A percentile compares a stretch with the other conserved stretches of the same genome.
phyloP scores from a whole-genome alignment of 2,797 vertebrate genomes.

The Xiphophorus birchmanni region DNA sequence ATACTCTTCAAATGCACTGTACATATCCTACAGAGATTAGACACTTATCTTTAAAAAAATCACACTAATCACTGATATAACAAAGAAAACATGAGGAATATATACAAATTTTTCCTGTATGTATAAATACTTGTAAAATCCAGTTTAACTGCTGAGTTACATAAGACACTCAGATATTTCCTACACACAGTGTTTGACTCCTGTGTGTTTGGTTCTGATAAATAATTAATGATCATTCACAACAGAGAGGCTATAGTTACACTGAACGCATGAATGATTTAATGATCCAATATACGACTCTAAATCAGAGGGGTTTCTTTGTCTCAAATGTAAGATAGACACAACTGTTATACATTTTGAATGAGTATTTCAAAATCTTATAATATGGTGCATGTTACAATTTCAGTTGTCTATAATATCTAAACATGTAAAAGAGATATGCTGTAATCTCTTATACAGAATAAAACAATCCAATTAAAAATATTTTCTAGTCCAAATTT shows the following conservation, averaged over 20 bases:
- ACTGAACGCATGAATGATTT: not conserved
- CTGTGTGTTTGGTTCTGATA: not conserved
- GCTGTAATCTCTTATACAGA: not conserved
- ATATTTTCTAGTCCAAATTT: not conserved
- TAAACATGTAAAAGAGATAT: not conserved
- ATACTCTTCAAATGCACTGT: not conserved
- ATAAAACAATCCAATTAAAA: no score
- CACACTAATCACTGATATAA: not conserved
- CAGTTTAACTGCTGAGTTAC: not conserved
- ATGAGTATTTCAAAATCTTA: not conserved
- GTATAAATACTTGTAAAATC: not conserved
- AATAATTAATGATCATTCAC: not conserved
- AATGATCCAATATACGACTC: not conserved
- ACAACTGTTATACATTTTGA: not conserved
- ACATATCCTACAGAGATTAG: not conserved
- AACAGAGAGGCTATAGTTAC: conserved; percentile 3
- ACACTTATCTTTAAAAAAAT: not conserved
- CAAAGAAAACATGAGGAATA: not conserved
- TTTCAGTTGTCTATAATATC: not conserved
- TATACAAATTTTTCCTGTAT: not conserved
- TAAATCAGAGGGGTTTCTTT: not conserved
- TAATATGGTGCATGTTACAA: not conserved
- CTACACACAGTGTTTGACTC: not conserved
- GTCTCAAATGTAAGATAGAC: not conserved
- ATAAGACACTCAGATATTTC: not conserved